A percentile compares a stretch with the other conserved stretches of the same genome.
Evolutionary conservation across 2,113 vertebrate genomes (phyloP).

Genomic region (Etia nguti): DNA sequence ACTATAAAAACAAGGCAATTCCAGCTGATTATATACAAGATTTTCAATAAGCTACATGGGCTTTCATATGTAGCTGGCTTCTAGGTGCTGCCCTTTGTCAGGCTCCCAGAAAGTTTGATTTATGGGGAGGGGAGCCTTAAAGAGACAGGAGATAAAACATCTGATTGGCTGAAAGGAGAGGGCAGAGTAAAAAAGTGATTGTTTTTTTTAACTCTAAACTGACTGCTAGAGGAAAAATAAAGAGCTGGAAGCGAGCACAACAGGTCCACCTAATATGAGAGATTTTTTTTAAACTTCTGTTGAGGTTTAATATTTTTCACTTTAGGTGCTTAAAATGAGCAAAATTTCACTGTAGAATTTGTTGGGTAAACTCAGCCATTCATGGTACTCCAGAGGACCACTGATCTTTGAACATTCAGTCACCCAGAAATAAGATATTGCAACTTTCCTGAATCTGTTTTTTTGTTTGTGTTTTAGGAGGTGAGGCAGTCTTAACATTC

Average conservation of each 20-base stretch:
- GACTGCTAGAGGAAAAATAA: not conserved
- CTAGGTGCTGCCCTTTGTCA: not conserved
- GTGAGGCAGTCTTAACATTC: not conserved
- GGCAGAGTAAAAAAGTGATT: not conserved
- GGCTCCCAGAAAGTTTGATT: not conserved
- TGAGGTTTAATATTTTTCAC: not conserved
- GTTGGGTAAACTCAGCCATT: not conserved
- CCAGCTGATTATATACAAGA: not conserved
- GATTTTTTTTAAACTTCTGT: accelerated
- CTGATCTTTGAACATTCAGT: not conserved
- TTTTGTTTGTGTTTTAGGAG: not conserved
- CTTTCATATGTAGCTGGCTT: not conserved
- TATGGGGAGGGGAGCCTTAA: not conserved
- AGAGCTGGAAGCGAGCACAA: not conserved
- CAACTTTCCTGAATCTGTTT: not conserved
- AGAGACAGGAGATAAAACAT: not conserved
- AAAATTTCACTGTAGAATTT: not conserved
- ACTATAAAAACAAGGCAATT: not conserved
- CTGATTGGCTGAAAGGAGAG: not conserved
- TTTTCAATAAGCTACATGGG: not conserved
- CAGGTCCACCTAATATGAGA: not conserved
- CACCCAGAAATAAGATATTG: not conserved
- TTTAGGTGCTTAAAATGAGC: not conserved
- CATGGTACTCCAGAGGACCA: not conserved
- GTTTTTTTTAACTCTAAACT: not conserved